Base-by-base conservation (phyloP, 2,888 invertebrate genomes). In the Agriopis marginaria region DNA sequence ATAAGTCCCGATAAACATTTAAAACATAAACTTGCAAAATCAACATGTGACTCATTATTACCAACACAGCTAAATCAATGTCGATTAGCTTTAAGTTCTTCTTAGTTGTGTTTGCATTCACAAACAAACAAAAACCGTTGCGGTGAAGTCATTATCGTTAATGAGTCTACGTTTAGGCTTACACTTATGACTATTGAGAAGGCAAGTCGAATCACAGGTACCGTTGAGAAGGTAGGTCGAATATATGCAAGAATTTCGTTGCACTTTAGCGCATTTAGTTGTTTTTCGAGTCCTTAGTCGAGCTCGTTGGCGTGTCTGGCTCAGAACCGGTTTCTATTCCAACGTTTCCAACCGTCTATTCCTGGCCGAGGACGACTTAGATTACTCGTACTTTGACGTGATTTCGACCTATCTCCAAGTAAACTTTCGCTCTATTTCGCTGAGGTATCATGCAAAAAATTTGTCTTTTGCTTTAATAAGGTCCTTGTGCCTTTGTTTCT, bases 311-410 rank as follows among this genome's bases (percentile, higher is more conserved):
- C 66, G 49, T 63, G 70, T 70, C 59, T 59, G 62, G 12, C 65
- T 61, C 23, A 32, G 63, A 66, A 70, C 70, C 70, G 70, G 70
- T 70, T 66, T 63, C 51, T 69, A 58, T 58, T 53, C 69, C 65
- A 61, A 56, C 63, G 42, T 62, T 51, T 51, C 51, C 61, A 62
- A 40, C 54, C 40, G 44, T 58, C 70, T 70, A 70, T 66, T 66
- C 66, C 66, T 63, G 63, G 62, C 56, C 47, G 61, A 65, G 64
- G 61, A 53, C 65, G 56, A 50, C 61, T 50, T 65, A 51, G 23
- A 39, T 65, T 62, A 45, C 51, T 23, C 12, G 50, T 47, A 47
- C 55, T 53, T 59, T 53, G 59, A 17, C 54, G 54, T 60, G 62
- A 51, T 45, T 65, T 51, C 51, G n/a, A 44, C 39, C 23, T 44